Conservation (phyloP, 35 echinoderm and acorn worm genomes). For the Strongylocentrotus purpuratus region DNA sequence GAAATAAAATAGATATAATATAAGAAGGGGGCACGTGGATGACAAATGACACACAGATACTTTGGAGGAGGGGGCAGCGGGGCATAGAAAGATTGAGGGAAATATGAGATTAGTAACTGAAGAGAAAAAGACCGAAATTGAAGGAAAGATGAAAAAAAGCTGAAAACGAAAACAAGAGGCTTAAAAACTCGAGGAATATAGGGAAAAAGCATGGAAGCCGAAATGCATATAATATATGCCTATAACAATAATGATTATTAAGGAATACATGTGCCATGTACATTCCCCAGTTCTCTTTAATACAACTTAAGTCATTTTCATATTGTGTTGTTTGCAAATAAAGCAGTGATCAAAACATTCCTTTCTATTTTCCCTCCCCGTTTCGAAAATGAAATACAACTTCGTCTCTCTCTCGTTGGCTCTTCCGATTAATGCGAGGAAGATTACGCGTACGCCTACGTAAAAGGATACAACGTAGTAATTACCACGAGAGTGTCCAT, state of each 20-base stretch:
- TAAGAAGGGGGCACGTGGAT: neutral
- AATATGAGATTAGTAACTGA: too few relatives aligned
- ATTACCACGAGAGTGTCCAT: neutral
- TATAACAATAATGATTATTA: too few relatives aligned
- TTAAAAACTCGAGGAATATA: too few relatives aligned
- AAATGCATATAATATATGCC: too few relatives aligned
- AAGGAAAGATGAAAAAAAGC: too few relatives aligned
- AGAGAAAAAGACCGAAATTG: too few relatives aligned
- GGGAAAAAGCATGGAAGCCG: too few relatives aligned
- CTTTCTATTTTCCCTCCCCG: neutral
- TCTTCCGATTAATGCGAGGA: neutral
- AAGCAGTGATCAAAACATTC: neutral
- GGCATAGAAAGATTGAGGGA: too few relatives aligned
- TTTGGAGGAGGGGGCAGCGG: neutral
- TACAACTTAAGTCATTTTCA: neutral
- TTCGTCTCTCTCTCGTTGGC: neutral
- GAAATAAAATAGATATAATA: neutral
- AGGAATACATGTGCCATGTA: too few relatives aligned
- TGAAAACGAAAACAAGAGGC: too few relatives aligned
- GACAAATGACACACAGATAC: neutral
- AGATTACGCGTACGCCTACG: neutral
- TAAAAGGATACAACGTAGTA: neutral
- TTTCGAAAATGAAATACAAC: neutral
- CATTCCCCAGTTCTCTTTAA: too few relatives aligned
- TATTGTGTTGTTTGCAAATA: neutral